phyloP scores from a whole-genome alignment of 2,113 vertebrate species.

The Heloderma charlesbogerti region DNA sequence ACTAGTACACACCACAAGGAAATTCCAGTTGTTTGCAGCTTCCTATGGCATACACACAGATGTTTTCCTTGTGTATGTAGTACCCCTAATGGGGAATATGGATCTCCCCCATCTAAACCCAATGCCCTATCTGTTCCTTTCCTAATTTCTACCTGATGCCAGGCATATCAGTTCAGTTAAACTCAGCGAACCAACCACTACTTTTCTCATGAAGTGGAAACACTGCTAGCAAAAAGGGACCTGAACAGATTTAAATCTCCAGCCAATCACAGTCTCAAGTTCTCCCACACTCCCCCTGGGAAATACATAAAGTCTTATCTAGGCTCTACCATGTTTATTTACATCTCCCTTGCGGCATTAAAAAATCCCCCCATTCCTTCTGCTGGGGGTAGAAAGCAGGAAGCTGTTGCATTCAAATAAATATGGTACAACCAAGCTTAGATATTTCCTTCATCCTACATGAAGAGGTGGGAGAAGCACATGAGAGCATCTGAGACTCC shows the following conservation, averaged over 20 bases:
- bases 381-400: too few species aligned
- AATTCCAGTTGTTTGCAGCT: background rate
- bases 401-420: background rate
- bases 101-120: background rate
- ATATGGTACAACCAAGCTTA: background rate
- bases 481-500: too few species aligned
- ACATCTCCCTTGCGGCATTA: background rate
- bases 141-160: background rate
- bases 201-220: background rate
- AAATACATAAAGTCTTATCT: background rate
- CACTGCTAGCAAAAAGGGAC: background rate
- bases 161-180: background rate
- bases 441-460: background rate
- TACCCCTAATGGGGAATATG: background rate
- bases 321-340: background rate
- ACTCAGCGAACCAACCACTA: background rate
- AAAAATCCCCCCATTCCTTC: background rate
- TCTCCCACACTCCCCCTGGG: background rate
- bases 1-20: background rate
- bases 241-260: background rate
- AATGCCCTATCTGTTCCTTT: background rate
- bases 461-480: background rate
- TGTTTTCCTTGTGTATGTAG: background rate
- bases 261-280: background rate
- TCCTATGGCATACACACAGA: background rate